Base-by-base conservation (phyloP, 1,140 invertebrate species). In the Cydia fagiglandana region DNA sequence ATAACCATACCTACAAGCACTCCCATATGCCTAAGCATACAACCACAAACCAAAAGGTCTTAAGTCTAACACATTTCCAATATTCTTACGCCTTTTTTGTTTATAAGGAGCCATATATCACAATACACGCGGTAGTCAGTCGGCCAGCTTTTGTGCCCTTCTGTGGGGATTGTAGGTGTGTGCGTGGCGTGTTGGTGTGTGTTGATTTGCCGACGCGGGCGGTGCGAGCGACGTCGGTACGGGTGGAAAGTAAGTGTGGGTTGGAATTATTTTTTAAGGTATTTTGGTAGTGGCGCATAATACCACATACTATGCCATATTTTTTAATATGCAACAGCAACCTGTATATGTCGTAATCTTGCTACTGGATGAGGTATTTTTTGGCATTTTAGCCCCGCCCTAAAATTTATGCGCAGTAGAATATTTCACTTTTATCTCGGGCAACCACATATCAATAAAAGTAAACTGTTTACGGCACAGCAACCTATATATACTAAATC, bases 151-250 rank as follows among this genome's bases (percentile, higher is more conserved):
- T 89, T 86, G 88, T 91, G 87, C 87, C 89, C 88, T 90, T 88
- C 85, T 79, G 84, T 85, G 82, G 86, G 88, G 87, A 76, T n/a
- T 81, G 80, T 78, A 75, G 70, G 76, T 70, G 77, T 80, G 78
- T 83, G 76, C 68, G 76, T 81, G 73, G 50, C 78, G 75, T 84
- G 76, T 82, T 80, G 77, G 89, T 87, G 88, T 92, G 89, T 84
- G 90, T 93, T 92, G 90, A 91, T 91, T 91, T 91, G 85, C 86
- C 87, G 88, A 91, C 88, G 73, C 75, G 77, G 77, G 84, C 80
- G 82, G 73, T 84, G 85, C 85, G 82, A 84, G 86, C 83, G 82
- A 86, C 79, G 78, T 81, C 78, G 61, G 80, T 81, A 82, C 66
- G 75, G 84, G 7, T 78, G 75, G n/a, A 12, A 68, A 75, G 77